A percentile compares a stretch with the other conserved stretches of the same genome.
Evolutionary conservation across 2,113 vertebrate species (phyloP).

Genomic region (Oreotragus oreotragus): DNA sequence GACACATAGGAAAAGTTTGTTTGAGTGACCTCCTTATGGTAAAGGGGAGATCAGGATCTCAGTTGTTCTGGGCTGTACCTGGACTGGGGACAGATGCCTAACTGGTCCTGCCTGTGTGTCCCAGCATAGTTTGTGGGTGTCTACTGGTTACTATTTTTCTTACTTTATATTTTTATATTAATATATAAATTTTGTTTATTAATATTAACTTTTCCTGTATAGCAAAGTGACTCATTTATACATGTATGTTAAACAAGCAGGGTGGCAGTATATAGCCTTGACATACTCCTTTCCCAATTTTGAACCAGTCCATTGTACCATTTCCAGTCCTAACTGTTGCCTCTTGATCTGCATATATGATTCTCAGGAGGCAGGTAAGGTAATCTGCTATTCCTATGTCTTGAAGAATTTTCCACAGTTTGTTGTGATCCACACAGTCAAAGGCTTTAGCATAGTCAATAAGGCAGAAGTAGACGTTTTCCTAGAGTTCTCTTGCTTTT

Average conservation of each 20-base stretch:
- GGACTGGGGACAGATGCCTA: not conserved
- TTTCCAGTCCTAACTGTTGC: not conserved
- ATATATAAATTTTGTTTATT: not conserved
- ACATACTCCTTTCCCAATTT: not conserved
- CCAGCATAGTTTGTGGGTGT: not conserved
- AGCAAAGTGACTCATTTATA: not conserved
- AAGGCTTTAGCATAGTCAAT: not conserved
- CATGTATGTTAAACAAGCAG: not conserved
- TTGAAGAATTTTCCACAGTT: not conserved
- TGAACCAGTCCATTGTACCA: not conserved
- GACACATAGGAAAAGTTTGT: not conserved
- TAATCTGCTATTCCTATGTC: not conserved
- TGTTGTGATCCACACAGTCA: not conserved
- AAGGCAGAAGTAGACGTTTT: not conserved
- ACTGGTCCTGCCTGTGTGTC: not conserved
- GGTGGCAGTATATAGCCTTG: not conserved
- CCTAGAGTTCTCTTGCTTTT: not conserved
- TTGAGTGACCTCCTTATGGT: not conserved
- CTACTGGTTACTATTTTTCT: not conserved
- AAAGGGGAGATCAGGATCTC: not conserved
- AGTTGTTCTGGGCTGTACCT: not conserved
- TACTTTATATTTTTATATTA: not conserved
- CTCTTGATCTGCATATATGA: not conserved
- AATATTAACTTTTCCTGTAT: not conserved
- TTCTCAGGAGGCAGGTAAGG: not conserved